Percentiles rank a stretch among this genome's conserved stretches.
Evolutionary conservation across 1,140 invertebrate species (phyloP).

Genomic region (Calycopis cecrops): DNA sequence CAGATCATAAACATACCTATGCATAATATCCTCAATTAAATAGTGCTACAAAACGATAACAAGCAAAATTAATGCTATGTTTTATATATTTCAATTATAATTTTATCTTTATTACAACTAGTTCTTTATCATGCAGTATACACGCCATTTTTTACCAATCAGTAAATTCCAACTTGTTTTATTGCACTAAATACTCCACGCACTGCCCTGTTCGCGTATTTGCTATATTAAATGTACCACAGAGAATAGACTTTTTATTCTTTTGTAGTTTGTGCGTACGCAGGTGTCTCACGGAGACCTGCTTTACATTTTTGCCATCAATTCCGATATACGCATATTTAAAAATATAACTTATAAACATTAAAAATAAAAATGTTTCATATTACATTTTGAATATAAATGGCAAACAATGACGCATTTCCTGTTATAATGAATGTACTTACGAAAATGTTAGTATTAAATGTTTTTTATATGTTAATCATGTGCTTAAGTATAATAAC

Average conservation of each 20-base stretch:
- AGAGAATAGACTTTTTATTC: slow-evolving; percentile 28
- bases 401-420: slow-evolving; percentile 7
- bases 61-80: too few relatives aligned
- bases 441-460: slow-evolving; percentile 10
- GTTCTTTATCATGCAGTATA: too few relatives aligned
- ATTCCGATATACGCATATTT: slow-evolving; percentile 13
- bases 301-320: slow-evolving; percentile 33
- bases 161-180: too few relatives aligned
- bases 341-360: slow-evolving; percentile 18
- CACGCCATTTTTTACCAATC: too few relatives aligned
- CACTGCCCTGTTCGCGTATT: not conserved
- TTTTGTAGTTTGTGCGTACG: slow-evolving; percentile 50
- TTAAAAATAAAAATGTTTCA: slow-evolving; percentile 1
- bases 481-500: slow-evolving; percentile 5
- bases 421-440: slow-evolving; percentile 11
- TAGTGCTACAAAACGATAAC: too few relatives aligned
- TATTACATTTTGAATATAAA: slow-evolving; percentile 11
- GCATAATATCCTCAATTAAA: too few relatives aligned
- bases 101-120: too few relatives aligned
- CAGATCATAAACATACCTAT: too few relatives aligned
- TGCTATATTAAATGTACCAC: not conserved
- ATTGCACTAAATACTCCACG: not conserved
- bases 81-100: too few relatives aligned
- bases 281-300: slow-evolving; percentile 47
- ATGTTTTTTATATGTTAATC: slow-evolving; percentile 10